Percentiles rank a stretch among this genome's conserved stretches.
Evolutionary conservation across 2,113 vertebrate species (phyloP).

Genomic region (Arizona elegans): DNA sequence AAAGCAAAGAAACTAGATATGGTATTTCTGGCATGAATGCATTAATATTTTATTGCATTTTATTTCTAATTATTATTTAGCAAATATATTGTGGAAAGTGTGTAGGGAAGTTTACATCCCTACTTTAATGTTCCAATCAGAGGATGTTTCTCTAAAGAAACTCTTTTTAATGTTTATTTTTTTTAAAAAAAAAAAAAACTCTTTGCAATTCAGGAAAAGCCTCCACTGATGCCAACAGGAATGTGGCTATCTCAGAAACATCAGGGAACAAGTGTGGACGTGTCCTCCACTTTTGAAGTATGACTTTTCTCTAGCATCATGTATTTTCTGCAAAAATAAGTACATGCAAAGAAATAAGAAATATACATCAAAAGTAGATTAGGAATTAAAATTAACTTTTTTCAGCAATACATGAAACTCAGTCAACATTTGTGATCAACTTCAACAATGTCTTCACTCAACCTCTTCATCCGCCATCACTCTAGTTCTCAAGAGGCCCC

Average conservation of each 20-base stretch:
- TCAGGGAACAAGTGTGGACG: no score
- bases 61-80: background rate
- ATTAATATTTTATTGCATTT: background rate
- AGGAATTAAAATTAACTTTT: background rate
- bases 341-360: background rate
- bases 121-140: background rate
- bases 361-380: background rate
- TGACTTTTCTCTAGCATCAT: background rate
- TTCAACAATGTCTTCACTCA: background rate
- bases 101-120: background rate
- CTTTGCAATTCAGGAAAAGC: background rate
- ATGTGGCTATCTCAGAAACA: background rate
- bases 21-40: background rate
- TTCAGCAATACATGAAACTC: background rate
- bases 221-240: background rate
- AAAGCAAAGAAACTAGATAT: background rate
- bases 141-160: background rate
- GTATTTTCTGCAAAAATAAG: background rate
- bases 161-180: background rate
- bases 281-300: background rate
- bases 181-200: background rate
- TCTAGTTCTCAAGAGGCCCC: conserved; percentile 25
- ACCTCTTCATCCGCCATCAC: background rate
- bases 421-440: background rate
- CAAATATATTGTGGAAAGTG: background rate